Conservation (phyloP, 2,888 invertebrate genomes). For the Chironomus riparius region DNA sequence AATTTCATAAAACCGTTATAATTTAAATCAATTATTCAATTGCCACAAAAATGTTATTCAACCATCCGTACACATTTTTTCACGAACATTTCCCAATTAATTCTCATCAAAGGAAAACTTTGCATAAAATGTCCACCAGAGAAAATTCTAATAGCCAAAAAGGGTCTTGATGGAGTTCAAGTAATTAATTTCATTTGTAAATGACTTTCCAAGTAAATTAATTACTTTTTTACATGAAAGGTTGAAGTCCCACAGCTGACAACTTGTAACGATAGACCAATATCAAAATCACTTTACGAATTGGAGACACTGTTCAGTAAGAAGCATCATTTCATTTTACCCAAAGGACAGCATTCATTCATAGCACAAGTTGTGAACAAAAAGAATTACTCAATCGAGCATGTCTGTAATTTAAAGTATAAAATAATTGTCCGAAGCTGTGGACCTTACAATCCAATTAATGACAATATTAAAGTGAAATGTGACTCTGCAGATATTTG, state of each 20-base stretch:
- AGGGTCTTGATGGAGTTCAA: slow-evolving; percentile 30
- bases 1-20: too few relatives aligned
- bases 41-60: too few relatives aligned
- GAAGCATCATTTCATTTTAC: slow-evolving; percentile 30
- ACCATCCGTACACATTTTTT: too few relatives aligned
- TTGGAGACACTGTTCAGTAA: slow-evolving; percentile 31
- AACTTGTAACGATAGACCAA: slow-evolving; percentile 30
- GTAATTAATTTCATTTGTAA: not conserved
- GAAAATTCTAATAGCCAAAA: slow-evolving; percentile 30
- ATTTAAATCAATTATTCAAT: too few relatives aligned
- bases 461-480: slow-evolving; percentile 28
- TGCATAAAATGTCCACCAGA: slow-evolving; percentile 31
- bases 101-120: slow-evolving; percentile 9
- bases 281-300: slow-evolving; percentile 29
- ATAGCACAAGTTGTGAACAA: slow-evolving; percentile 30
- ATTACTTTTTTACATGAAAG: not conserved
- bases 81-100: too few relatives aligned
- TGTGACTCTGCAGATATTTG: slow-evolving; percentile 31
- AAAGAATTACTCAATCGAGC: slow-evolving; percentile 28
- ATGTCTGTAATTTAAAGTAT: slow-evolving; percentile 30
- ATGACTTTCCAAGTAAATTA: not conserved
- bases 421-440: slow-evolving; percentile 31
- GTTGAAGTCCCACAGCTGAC: slow-evolving; percentile 30
- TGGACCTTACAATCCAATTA: slow-evolving; percentile 28
- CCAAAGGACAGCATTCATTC: slow-evolving; percentile 30